Base-by-base conservation (phyloP, 2,113 vertebrate species). In the Lepidothrix coronata region DNA sequence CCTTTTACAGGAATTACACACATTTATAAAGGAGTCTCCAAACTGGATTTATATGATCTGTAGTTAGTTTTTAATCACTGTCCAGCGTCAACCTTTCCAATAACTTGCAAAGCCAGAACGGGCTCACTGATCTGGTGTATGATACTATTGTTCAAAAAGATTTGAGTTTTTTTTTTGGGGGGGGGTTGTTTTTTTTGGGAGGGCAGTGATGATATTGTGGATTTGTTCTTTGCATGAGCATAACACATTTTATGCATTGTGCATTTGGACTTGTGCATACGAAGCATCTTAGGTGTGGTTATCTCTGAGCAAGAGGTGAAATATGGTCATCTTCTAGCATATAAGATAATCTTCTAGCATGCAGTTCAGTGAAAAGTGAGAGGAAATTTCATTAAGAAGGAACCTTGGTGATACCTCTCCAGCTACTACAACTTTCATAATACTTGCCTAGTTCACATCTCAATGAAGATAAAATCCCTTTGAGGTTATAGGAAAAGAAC, bases 111-210 rank as follows among this genome's bases (percentile, higher is more conserved):
- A 84, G 27, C 37, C 35, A 41, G 52, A 79, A 37, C 23, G 72
- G 37, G 8, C 41, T 68, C n/a, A 58, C 23, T 74, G 67, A 8
- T 76, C 72, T 67, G 33, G 41, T 17, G 9, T 33, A 33, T 2
- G 66, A 90, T 62, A 27, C 7, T 65, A 5, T 22, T 46, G 41
- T 73, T 73, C 14, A 80, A 58, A 94, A 82, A 79, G 23, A 25
- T 57, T 54, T 1, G 4, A 39, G 22, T 18, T 18, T 43, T 83
- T 43, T 83, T 61, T 73, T 61, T 39, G 24, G 3, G 11, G 2
- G 14, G 11, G n/a, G n/a, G n/a, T n/a, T n/a, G n/a, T n/a, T n/a
- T 2, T 28, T 59, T 52, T 28, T 23, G 1, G 0, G 5, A 9
- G 4, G 1, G 5, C 8, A 3, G 3, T 52, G 21, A 31, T 75